Percentiles rank a stretch among this genome's conserved stretches.
Conservation (phyloP, 2,888 invertebrate species). For the Balanococcus diminutus region DNA sequence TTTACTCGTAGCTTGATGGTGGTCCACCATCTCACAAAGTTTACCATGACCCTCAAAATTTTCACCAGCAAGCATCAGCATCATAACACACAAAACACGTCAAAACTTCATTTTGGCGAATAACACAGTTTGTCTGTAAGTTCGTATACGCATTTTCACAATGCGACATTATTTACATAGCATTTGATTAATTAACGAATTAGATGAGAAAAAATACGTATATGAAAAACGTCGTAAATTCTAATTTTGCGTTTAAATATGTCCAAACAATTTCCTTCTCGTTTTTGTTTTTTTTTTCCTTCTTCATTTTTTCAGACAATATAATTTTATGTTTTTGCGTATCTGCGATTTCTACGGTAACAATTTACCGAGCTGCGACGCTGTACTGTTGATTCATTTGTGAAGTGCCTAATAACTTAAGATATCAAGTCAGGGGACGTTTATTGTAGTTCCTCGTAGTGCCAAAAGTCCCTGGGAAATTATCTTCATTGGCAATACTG, state of each 20-base stretch:
- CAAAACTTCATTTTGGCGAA: constrained; percentile 14
- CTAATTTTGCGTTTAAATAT: constrained; percentile 1
- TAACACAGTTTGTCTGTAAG: background rate
- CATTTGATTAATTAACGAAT: constrained; percentile 16
- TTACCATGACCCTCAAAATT: constrained; percentile 34
- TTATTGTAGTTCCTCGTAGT: background rate
- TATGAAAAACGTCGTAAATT: constrained; percentile 8
- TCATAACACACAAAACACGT: background rate
- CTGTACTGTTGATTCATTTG: background rate
- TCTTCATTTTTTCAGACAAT: background rate
- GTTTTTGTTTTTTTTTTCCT: background rate
- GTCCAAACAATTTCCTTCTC: background rate
- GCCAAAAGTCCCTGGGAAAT: background rate
- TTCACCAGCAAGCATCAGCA: background rate
- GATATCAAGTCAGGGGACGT: background rate
- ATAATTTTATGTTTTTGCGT: constrained; percentile 12
- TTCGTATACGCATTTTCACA: background rate
- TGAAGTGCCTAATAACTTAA: background rate
- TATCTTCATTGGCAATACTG: background rate
- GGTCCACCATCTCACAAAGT: background rate
- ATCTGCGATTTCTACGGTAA: background rate
- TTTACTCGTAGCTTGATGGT: background rate
- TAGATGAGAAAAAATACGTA: background rate
- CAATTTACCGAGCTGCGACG: background rate
- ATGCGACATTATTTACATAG: constrained; percentile 31